phyloP scores from a whole-genome alignment of 2,113 vertebrate genomes.

The Pelobates fuscus region DNA sequence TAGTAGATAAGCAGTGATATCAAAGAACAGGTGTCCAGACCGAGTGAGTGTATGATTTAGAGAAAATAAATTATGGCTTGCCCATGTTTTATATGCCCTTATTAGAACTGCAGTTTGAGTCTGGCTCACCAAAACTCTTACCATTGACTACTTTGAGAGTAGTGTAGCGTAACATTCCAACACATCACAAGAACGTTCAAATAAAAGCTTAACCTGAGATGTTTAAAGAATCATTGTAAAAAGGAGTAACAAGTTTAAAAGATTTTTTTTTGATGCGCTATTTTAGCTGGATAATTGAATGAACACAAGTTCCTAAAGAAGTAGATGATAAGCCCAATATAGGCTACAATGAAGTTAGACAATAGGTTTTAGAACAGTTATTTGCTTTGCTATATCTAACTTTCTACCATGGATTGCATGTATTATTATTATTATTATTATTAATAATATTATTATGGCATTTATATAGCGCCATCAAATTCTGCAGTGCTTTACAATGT shows the following conservation, averaged over 20 bases:
- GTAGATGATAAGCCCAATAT: too few relatives aligned
- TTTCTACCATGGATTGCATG: too few relatives aligned
- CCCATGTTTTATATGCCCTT: background rate
- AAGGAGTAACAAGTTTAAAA: background rate
- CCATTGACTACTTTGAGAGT: background rate
- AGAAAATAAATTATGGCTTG: background rate
- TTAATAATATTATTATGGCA: too few relatives aligned
- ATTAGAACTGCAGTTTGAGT: background rate
- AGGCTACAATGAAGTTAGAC: background rate
- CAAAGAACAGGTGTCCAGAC: slow-evolving; percentile 2
- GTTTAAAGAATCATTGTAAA: background rate
- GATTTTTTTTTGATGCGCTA: background rate
- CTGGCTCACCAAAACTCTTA: background rate
- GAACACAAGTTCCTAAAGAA: too few relatives aligned
- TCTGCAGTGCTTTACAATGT: too few relatives aligned
- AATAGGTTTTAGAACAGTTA: background rate
- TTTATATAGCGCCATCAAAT: too few relatives aligned
- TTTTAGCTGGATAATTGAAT: background rate
- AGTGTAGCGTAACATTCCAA: background rate
- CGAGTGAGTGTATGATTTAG: background rate
- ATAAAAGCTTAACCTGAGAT: background rate
- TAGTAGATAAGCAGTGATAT: slow-evolving; percentile 31
- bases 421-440: too few relatives aligned
- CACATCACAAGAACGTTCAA: background rate
- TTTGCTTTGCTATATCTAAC: too few relatives aligned